Evolutionary conservation across 2,797 vertebrate genomes (phyloP), one percentile per base, ranked within the genome.

Genomic region (Cheirogaleus major): DNA sequence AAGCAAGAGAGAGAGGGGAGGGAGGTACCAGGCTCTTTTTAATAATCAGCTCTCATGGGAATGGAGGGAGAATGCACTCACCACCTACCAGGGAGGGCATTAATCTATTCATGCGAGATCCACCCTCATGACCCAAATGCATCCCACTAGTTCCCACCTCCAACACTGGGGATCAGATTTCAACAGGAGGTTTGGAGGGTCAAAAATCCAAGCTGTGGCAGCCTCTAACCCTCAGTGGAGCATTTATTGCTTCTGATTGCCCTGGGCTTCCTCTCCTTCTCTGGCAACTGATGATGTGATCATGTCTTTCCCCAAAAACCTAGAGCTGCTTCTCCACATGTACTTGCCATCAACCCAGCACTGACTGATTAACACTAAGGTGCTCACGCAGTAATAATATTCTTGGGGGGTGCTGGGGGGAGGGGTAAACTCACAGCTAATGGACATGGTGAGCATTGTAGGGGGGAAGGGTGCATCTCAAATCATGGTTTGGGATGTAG

Each of bases 381-480:
- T 52, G 50, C 50, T 52, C 50, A 52, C 18, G 2, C 50, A 52
- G 17, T 7, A 52, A 17, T 52, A 52, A 18, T 52, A 52, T 52
- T 52, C 17, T 52, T 20, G 18, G 50, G 18, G 50, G 50, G 50
- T 48, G 6, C 6, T 17, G 6, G 50, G 18, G 17, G 18, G 50
- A 5, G 20, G 50, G 50, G 50, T 52, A 7, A 52, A 52, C 50
- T 52, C 50, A 52, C 50, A 52, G 20, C 50, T 52, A 52, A 52
- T 52, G 50, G 17, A 52, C 5, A 0, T 0, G 18, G 18, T 52
- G 18, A 52, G 18, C 17, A 2, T 20, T 20, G 6, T 52, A 2
- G 18, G 18, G 50, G 50, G 5, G 17, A 20, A 52, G 50, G 50
- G 17, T 17, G 18, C 18, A 20, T 52, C 50, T 52, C 50, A 20